These are phyloP conservation scores for Bombus ignitus DNA, from an alignment of 1,140 invertebrate genomes.

Conservation along the genomic window DNA sequence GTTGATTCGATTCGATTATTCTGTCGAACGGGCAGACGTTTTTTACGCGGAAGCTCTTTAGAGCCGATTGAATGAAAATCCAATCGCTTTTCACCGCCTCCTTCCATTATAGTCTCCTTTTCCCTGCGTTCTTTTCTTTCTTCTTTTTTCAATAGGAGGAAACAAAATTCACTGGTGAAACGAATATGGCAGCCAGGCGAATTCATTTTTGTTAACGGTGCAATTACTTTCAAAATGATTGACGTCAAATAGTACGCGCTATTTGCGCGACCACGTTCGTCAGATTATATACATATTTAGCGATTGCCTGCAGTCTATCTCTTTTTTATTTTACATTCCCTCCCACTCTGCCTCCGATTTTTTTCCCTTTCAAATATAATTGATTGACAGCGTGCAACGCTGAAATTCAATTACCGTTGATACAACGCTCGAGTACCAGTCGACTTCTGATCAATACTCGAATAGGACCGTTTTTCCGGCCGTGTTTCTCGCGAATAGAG, in stretches of 20 bases:
- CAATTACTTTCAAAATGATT: constrained; percentile 43
- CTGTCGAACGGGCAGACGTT: background rate
- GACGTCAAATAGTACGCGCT: constrained; percentile 27
- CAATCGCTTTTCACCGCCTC: background rate
- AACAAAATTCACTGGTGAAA: background rate
- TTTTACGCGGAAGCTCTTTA: background rate
- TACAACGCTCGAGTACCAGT: constrained; percentile 31
- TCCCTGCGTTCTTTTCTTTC: background rate
- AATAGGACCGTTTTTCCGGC: background rate
- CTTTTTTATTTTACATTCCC: background rate
- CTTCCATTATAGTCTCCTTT: background rate
- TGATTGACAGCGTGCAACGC: constrained; percentile 40
- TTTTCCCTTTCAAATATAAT: constrained; percentile 27
- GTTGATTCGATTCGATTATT: constrained; percentile 7
- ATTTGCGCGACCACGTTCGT: constrained; percentile 13
- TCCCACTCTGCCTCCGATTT: background rate
- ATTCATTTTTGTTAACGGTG: constrained; percentile 44
- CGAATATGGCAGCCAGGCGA: background rate
- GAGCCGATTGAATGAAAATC: background rate
- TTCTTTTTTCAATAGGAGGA: background rate
- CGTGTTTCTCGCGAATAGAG: background rate
- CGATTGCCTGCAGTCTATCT: background rate
- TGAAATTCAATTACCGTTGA: constrained; percentile 45
- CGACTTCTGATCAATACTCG: constrained; percentile 34
- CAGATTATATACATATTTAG: constrained; percentile 37